These are phyloP conservation scores for Drosophila prosaltans DNA, from an alignment of 1,140 invertebrate species.

Conservation along the genomic window DNA sequence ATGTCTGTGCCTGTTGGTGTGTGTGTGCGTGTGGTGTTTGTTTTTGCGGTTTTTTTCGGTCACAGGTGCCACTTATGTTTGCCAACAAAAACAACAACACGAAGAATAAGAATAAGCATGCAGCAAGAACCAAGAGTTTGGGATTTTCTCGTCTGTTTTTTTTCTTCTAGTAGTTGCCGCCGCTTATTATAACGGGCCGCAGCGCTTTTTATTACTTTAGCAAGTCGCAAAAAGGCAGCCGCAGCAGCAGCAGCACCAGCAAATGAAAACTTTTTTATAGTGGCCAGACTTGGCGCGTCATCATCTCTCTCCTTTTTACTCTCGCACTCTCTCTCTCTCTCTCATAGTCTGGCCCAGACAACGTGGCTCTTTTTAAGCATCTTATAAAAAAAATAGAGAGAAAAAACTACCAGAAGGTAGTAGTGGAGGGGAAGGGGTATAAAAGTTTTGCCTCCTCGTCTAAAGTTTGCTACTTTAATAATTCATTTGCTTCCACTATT, in stretches of 20 bases:
- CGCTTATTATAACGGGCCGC: conserved; percentile 24
- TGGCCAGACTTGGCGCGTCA: conserved; percentile 17
- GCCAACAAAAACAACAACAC: conserved; percentile 1
- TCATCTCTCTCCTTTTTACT: neutral
- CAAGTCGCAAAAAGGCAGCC: conserved; percentile 1
- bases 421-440: neutral
- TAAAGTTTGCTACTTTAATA: conserved; percentile 19
- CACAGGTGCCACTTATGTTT: conserved; percentile 22
- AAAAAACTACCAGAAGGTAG: neutral
- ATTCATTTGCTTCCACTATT: conserved; percentile 21
- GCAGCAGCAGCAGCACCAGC: conserved; percentile 7
- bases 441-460: conserved; percentile 5
- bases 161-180: conserved; percentile 9
- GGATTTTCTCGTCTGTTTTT: neutral
- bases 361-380: conserved; percentile 18
- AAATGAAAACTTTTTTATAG: conserved; percentile 25
- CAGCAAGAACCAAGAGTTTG: conserved; percentile 3
- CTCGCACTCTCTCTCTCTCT: neutral
- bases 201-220: conserved; percentile 22
- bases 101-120: too few species aligned
- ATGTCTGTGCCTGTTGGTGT: conserved; percentile 28
- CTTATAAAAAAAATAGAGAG: conserved; percentile 9
- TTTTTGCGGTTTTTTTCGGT: conserved; percentile 51
- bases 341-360: neutral
- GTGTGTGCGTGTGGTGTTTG: conserved; percentile 39